Evolutionary conservation across 2,797 vertebrate species (phyloP).

Genomic region (Girardinus metallicus): DNA sequence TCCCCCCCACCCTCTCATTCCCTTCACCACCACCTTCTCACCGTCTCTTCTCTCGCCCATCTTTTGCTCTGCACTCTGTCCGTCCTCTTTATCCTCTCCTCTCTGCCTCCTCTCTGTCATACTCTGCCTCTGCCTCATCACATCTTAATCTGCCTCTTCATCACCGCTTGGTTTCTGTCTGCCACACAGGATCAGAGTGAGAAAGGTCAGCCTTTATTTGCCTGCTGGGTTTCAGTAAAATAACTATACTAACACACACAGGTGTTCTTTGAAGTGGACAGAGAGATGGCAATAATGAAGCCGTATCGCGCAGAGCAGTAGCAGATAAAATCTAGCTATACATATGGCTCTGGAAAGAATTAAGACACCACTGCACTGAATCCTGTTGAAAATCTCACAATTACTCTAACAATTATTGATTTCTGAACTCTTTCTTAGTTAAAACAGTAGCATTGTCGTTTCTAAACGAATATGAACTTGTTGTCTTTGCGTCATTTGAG

Average conservation of each 20-base stretch:
- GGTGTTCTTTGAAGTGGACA: background rate
- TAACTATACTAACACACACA: background rate
- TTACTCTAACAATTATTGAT: too few species aligned
- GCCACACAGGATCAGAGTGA: constrained; percentile 13
- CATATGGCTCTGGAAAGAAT: too few species aligned
- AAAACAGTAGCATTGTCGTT: too few species aligned
- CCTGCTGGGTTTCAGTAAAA: constrained; percentile 18
- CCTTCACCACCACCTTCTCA: constrained; percentile 18
- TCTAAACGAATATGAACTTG: too few species aligned
- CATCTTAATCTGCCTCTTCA: constrained; percentile 31
- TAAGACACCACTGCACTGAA: too few species aligned
- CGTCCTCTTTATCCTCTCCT: constrained; percentile 34
- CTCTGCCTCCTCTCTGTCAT: constrained; percentile 29
- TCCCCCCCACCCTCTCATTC: constrained; percentile 9
- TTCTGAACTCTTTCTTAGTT: too few species aligned
- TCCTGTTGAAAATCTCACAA: too few species aligned
- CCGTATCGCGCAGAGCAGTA: background rate
- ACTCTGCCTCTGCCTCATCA: background rate
- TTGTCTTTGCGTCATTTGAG: too few species aligned
- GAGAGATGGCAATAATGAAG: background rate
- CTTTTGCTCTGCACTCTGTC: constrained; percentile 26
- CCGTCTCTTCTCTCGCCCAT: background rate
- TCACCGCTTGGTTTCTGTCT: constrained; percentile 24
- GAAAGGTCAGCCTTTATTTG: background rate
- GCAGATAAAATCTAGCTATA: background rate